Evolutionary conservation across 2,113 vertebrate species (phyloP), one percentile per base, ranked within the genome.

Genomic region (Cepphus grylle): DNA sequence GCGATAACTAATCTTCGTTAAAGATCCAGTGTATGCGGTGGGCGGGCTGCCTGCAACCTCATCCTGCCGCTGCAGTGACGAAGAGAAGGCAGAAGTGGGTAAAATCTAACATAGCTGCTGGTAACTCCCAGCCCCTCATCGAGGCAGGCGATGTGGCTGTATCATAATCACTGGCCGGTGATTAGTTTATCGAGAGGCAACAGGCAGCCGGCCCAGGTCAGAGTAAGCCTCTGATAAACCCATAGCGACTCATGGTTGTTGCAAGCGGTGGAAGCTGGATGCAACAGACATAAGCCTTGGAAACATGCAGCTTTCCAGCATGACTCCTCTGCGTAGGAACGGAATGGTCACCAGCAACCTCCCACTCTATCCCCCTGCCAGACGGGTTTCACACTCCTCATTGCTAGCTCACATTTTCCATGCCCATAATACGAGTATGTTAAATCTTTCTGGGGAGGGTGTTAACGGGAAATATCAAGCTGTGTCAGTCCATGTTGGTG

Each of bases 231-330:
- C 63, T 34, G 42, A 38, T 13, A 50, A 2, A 81, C 59, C 21
- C 0, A 0, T 3, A 71, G 61, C 30, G 49, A 19, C 52, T 25
- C 2, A 1, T 0, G 0, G 36, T 5, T 50, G 61, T 26, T 73
- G 14, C 20, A 80, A 26, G 40, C 1, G 8, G 20, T 2, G 2
- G 38, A 70, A 73, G 12, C 7, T 63, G 50, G 63, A 47, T 36
- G n/a, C 29, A 55, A 38, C 14, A 81, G 53, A 22, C n/a, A 18
- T 19, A 42, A 81, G 42, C 50, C 43, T 47, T 62, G 52, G 47
- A 59, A 63, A 63, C 32, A 52, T 0, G 3, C 12, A 53, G 45
- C 27, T 52, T 84, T 50, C 47, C 76, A 92, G 79, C 55, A 34
- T 40, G n/a, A 11, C 53, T 83, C 29, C 55, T 53, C 56, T n/a